Evolutionary conservation across 2,113 vertebrate species (phyloP).

Genomic region (Oceanodroma tethys): DNA sequence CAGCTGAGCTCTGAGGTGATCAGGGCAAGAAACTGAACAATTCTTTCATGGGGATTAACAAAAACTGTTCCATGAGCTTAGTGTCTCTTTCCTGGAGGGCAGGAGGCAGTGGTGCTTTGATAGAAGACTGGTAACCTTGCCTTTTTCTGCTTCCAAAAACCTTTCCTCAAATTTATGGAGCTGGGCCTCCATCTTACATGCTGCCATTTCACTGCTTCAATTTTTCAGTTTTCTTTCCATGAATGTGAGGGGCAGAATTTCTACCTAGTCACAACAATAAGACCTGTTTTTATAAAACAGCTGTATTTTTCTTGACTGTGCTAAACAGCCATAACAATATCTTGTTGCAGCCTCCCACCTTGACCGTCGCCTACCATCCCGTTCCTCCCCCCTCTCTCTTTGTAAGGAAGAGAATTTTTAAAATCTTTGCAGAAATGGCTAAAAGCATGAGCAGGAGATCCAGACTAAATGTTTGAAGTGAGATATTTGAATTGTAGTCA

Average conservation of each 20-base stretch:
- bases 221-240: neutral
- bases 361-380: rapidly evolving
- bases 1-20: neutral
- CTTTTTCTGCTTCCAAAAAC: neutral
- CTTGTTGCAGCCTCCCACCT: neutral
- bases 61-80: neutral
- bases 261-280: neutral
- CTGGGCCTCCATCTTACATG: neutral
- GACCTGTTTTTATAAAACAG: neutral
- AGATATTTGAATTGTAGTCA: neutral
- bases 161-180: neutral
- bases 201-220: neutral
- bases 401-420: neutral
- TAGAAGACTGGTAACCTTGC: neutral
- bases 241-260: neutral
- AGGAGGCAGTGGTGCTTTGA: neutral
- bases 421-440: neutral
- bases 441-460: neutral
- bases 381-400: rapidly evolving
- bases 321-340: neutral
- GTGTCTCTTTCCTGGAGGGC: neutral
- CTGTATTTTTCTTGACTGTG: neutral
- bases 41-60: neutral
- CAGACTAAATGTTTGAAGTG: neutral
- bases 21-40: neutral